Evolutionary conservation across 2,113 vertebrate species (phyloP).

Genomic region (Saguinus imperator): DNA sequence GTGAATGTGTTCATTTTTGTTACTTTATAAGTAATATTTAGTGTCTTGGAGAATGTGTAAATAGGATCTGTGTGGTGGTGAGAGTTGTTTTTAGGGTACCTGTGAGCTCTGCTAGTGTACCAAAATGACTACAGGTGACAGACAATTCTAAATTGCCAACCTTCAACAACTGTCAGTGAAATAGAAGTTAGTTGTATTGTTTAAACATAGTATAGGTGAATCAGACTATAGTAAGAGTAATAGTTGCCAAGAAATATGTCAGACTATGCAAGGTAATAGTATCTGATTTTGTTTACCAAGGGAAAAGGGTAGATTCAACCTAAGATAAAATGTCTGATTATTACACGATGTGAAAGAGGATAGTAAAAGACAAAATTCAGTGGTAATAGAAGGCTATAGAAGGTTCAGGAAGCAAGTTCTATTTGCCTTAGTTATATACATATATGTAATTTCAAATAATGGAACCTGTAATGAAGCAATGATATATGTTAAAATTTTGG

Average conservation of each 20-base stretch:
- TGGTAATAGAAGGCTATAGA: neutral
- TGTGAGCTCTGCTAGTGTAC: neutral
- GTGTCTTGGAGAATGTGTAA: neutral
- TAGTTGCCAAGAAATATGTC: neutral
- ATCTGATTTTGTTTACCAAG: neutral
- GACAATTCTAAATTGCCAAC: too few species aligned
- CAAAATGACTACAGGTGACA: neutral
- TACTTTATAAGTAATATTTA: neutral
- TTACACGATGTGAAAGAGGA: neutral
- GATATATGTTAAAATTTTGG: neutral
- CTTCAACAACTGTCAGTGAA: too few species aligned
- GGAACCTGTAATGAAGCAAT: neutral
- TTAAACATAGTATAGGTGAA: neutral
- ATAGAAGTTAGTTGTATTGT: too few species aligned
- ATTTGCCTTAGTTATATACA: neutral
- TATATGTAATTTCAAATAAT: neutral
- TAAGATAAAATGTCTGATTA: neutral
- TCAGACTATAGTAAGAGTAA: neutral
- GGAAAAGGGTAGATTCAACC: neutral
- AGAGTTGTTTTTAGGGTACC: neutral
- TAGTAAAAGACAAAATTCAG: neutral
- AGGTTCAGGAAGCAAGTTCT: neutral
- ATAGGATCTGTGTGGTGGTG: neutral
- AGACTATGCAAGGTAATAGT: neutral
- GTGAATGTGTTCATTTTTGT: neutral